phyloP scores from a whole-genome alignment of 2,888 invertebrate species.

The Patella depressa region DNA sequence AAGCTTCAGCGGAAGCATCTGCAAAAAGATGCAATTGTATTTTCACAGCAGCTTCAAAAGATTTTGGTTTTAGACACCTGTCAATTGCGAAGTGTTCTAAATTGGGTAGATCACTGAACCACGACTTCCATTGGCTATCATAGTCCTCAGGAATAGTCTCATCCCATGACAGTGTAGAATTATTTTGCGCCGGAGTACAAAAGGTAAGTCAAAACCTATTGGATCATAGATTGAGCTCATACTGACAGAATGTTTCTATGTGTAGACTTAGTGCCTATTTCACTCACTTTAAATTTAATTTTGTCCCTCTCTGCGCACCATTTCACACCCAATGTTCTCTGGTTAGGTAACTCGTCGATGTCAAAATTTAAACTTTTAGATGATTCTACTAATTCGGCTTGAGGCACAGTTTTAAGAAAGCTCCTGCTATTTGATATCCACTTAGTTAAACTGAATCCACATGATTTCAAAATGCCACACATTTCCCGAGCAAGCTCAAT shows the following conservation, averaged over 20 bases:
- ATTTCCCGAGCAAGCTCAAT: not conserved
- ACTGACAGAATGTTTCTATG: too few species aligned
- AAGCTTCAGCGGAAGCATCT: slow-evolving; percentile 5
- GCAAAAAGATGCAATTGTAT: slow-evolving; percentile 14
- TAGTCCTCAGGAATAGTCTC: not conserved
- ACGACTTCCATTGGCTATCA: slow-evolving; percentile 9
- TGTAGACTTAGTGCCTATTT: too few species aligned
- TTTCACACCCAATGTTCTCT: too few species aligned
- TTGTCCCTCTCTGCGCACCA: too few species aligned
- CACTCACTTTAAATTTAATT: too few species aligned
- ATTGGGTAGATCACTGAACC: slow-evolving; percentile 8
- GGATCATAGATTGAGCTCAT: too few species aligned
- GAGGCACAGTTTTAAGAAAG: slow-evolving; percentile 36
- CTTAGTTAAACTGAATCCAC: slow-evolving; percentile 36
- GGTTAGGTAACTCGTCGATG: not conserved
- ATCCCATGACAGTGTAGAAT: slow-evolving; percentile 3
- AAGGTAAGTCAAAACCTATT: too few species aligned
- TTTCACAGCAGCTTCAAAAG: not conserved
- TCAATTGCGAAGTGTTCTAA: not conserved
- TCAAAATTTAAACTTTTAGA: slow-evolving; percentile 15
- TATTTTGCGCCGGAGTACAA: too few species aligned
- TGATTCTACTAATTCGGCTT: slow-evolving; percentile 25
- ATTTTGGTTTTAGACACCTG: too few species aligned
- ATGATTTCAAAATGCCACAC: slow-evolving; percentile 2
- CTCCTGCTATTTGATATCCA: slow-evolving; percentile 34